Base-by-base conservation (phyloP, 1,140 invertebrate species). In the Leptopilina clavipes region DNA sequence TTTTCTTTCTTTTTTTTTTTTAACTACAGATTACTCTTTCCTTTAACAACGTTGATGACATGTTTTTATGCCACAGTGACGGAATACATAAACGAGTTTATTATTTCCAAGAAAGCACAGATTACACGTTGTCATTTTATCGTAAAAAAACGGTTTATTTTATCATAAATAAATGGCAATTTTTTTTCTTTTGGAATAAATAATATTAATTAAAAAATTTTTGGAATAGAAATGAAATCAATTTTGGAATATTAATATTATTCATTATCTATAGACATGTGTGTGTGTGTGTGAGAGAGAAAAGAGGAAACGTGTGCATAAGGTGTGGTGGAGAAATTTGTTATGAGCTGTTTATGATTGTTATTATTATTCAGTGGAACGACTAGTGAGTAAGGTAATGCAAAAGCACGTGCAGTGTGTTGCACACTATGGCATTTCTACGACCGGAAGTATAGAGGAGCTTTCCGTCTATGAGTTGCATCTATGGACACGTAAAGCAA, bases 401-500 rank as follows among this genome's bases (percentile, higher is more conserved):
- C 59, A 25, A 2, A 31, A 65, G 25, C 59, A 65, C 59, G 59
- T 65, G 59, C 59, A 65, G 25, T 14, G 56, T 65, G n/a, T n/a
- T n/a, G 56, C 56, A 14, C n/a, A 31, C 56, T 14, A 25, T 65
- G 56, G 17, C 56, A 65, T 65, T 65, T 65, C 22, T n/a, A 65
- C 14, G 59, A 65, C 59, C 25, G 59, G 59, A 65, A 65, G 22
- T 37, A 65, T 65, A 65, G 12, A 31, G 10, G 22, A 65, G 25
- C 19, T 31, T 65, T 31, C 25, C 2, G 19, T n/a, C 59, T 65
- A 65, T 65, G 22, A 65, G 19, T 65, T 65, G 25, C 59, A 65
- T 65, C 59, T 65, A 65, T 65, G 59, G 59, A 65, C 59, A 65
- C 59, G 59, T 65, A 65, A 65, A 65, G 59, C 59, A 65, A 31